Base-by-base conservation (phyloP, 1,140 invertebrate genomes). In the Batillaria attramentaria region DNA sequence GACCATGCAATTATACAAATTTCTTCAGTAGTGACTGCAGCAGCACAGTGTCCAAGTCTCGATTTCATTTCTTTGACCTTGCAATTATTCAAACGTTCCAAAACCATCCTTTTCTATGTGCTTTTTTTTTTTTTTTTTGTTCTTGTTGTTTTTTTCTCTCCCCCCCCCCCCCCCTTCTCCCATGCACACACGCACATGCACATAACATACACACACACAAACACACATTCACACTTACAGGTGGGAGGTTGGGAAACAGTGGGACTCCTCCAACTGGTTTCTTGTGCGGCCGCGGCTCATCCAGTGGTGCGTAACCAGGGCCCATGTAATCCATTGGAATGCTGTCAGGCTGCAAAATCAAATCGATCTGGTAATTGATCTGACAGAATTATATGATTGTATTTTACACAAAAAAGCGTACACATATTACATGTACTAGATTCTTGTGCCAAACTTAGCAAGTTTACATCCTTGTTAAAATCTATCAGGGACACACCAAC, bases 241-340 rank as follows among this genome's bases (percentile, higher is more conserved):
- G 86, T 62, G 83, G 79, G 41, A 87, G 62, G 60, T 79, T 83
- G 1, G 87, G 84, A 72, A 87, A 87, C 20, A 87, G 79, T 4
- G 86, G 82, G 13, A 87, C 86, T 24, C 85, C 85, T 31, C 85
- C 85, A 50, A 84, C 82, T 50, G 87, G 86, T 43, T 78, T 83
- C 20, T 81, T 77, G 70, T 81, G 80, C 3, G 79, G 81, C 2
- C 77, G 80, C 1, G 85, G 84, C 65, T 88, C 85, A 62, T 85
- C 86, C n/a, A 86, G 66, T 18, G 83, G 81, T 33, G 83, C 84
- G 76, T 87, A 88, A 31, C 85, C 83, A n/a, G 82, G 72, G 20
- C 75, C 83, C 10, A 87, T 37, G 68, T 87, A 85, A 33, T 79
- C 77, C 80, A 86, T 80, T 1, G 82, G 83, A n/a, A 88, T 83